Conservation (phyloP, 2,113 vertebrate species). For the Embiotoca jacksoni region DNA sequence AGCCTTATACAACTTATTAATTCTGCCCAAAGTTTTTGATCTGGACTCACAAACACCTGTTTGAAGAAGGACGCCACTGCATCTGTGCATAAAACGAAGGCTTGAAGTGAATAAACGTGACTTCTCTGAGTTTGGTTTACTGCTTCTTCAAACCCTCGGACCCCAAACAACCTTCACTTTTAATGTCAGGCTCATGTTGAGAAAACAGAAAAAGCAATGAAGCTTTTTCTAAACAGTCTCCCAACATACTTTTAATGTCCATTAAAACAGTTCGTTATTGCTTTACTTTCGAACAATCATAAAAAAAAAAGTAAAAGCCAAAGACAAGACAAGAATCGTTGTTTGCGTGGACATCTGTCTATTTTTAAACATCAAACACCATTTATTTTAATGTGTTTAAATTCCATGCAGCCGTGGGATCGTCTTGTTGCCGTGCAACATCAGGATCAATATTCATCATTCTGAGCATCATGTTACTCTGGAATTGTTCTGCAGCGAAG, state of each 20-base stretch:
- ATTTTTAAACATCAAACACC: neutral
- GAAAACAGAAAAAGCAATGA: neutral
- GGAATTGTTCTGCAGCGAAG: neutral
- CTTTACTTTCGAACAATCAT: neutral
- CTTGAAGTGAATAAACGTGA: constrained; percentile 13
- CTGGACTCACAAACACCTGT: no score
- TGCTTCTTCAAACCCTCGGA: neutral
- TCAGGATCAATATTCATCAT: constrained; percentile 30
- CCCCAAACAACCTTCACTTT: neutral
- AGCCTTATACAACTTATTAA: no score
- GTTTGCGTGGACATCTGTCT: neutral
- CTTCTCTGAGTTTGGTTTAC: neutral
- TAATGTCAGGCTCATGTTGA: neutral
- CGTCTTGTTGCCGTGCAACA: neutral
- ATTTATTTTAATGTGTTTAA: neutral
- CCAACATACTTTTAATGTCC: neutral
- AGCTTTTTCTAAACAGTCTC: neutral
- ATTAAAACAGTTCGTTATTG: neutral
- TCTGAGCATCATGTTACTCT: neutral
- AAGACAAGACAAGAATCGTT: neutral
- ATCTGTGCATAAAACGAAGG: neutral
- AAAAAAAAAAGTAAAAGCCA: neutral
- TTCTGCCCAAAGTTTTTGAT: neutral
- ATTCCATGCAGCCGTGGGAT: neutral
- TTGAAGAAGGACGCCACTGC: constrained; percentile 22